Percentiles rank a stretch among this genome's conserved stretches.
phyloP scores from a whole-genome alignment of 2,888 invertebrate species.

The Hyalella azteca region DNA sequence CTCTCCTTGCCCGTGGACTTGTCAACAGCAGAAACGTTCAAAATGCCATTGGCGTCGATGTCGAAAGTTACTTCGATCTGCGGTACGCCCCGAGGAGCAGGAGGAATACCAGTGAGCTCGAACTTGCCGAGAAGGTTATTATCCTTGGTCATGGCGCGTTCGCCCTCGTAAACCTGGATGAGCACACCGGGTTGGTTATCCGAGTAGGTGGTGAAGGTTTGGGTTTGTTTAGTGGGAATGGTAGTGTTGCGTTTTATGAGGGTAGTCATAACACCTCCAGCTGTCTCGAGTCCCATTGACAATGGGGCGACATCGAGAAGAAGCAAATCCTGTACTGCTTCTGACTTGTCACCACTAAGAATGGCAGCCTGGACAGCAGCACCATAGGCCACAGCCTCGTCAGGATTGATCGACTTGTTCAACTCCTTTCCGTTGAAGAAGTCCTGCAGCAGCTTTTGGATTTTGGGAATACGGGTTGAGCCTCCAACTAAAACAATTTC shows the following conservation, averaged over 20 bases:
- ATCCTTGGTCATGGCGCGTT: conserved; percentile 71
- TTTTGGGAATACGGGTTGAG: conserved; percentile 96
- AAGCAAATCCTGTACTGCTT: conserved; percentile 70
- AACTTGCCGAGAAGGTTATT: conserved; percentile 70
- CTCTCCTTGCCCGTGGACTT: conserved; percentile 65
- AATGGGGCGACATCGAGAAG: conserved; percentile 68
- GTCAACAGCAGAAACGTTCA: conserved; percentile 68
- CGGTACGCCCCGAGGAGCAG: conserved; percentile 67
- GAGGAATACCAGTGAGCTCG: conserved; percentile 68
- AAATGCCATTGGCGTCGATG: conserved; percentile 69
- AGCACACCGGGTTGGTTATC: conserved; percentile 97
- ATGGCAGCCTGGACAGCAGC: conserved; percentile 73
- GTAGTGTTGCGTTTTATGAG: conserved; percentile 65
- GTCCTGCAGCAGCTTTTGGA: conserved; percentile 89
- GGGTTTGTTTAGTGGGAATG: conserved; percentile 90
- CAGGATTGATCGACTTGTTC: conserved; percentile 97
- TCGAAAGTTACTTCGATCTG: conserved; percentile 70
- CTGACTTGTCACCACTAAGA: conserved; percentile 68
- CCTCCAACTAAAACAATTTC: conserved; percentile 93
- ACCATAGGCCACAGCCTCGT: conserved; percentile 89
- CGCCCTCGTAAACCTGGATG: conserved; percentile 66
- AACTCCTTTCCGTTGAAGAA: conserved; percentile 91
- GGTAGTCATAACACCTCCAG: conserved; percentile 56
- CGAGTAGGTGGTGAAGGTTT: conserved; percentile 95
- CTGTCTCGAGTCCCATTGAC: conserved; percentile 50